phyloP scores from a whole-genome alignment of 2,113 vertebrate species.

The Lagenorhynchus albirostris region DNA sequence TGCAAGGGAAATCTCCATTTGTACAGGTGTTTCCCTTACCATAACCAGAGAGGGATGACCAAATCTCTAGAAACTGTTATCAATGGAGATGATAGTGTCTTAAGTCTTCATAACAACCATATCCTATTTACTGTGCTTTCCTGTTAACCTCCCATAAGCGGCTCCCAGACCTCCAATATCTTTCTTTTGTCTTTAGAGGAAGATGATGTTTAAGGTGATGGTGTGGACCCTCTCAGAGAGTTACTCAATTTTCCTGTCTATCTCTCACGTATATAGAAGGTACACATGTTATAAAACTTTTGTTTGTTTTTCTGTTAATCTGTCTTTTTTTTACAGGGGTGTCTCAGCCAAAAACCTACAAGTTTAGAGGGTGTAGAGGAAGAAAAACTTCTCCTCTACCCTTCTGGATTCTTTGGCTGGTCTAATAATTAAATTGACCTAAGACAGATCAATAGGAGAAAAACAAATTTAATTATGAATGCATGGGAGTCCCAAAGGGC shows the following conservation, averaged over 20 bases:
- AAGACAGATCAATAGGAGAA: not conserved
- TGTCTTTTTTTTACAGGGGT: not conserved
- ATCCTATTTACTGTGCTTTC: not conserved
- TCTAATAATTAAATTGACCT: not conserved
- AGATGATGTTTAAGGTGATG: not conserved
- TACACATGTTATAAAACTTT: not conserved
- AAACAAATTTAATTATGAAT: not conserved
- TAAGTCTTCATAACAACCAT: not conserved
- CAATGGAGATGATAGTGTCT: not conserved
- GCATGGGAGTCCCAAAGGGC: not conserved
- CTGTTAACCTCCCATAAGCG: not conserved
- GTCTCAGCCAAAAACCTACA: not conserved
- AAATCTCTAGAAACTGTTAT: not conserved
- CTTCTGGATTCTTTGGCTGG: not conserved
- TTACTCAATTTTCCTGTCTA: not conserved
- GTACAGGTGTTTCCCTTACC: not conserved
- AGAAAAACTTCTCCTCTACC: not conserved
- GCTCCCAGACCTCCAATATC: not conserved
- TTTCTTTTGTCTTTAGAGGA: not conserved
- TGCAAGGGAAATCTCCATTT: not conserved
- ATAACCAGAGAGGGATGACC: not conserved
- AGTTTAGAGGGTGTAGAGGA: not conserved
- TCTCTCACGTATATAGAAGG: not conserved
- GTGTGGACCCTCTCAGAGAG: not conserved
- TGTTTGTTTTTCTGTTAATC: not conserved